phyloP scores from a whole-genome alignment of 2,888 invertebrate genomes.

The Rhodophaea formosa region DNA sequence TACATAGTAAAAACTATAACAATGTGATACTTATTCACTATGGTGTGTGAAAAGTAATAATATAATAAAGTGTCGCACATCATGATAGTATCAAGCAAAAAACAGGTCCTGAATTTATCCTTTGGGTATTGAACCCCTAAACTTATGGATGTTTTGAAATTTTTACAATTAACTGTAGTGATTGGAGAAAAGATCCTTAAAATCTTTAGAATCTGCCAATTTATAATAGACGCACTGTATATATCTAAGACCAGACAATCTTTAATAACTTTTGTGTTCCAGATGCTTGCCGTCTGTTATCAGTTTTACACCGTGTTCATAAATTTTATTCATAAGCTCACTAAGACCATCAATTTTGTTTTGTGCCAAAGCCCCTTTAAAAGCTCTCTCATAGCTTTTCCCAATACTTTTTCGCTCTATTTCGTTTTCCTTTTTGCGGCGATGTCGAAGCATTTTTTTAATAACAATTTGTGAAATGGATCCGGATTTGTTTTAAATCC shows the following conservation, averaged over 20 bases:
- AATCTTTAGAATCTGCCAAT: too few species aligned
- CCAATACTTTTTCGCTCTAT: slow-evolving; percentile 32
- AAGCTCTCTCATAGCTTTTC: slow-evolving; percentile 37
- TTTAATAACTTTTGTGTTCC: slow-evolving; percentile 70
- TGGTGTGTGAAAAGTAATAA: too few species aligned
- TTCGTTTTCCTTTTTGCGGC: slow-evolving; percentile 35
- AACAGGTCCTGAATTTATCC: too few species aligned
- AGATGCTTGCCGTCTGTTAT: slow-evolving; percentile 52
- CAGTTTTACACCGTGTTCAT: slow-evolving; percentile 36
- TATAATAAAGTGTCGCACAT: too few species aligned
- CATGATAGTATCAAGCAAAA: too few species aligned
- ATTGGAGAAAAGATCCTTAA: too few species aligned
- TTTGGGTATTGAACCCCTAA: too few species aligned
- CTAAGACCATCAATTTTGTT: slow-evolving; percentile 27
- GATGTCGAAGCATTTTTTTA: slow-evolving; percentile 49
- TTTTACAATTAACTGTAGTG: too few species aligned
- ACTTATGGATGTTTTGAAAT: too few species aligned
- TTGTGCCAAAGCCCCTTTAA: slow-evolving; percentile 31
- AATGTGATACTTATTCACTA: too few species aligned
- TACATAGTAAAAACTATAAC: too few species aligned
- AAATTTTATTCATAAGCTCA: slow-evolving; percentile 25
- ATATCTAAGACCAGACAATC: slow-evolving; percentile 36
- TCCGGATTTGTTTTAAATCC: not conserved
- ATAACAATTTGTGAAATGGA: slow-evolving; percentile 18
- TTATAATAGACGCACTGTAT: slow-evolving; percentile 18